Percentiles rank a stretch among this genome's conserved stretches.
Conservation (phyloP, 2,888 invertebrate species). For the Petrolisthes cinctipes region DNA sequence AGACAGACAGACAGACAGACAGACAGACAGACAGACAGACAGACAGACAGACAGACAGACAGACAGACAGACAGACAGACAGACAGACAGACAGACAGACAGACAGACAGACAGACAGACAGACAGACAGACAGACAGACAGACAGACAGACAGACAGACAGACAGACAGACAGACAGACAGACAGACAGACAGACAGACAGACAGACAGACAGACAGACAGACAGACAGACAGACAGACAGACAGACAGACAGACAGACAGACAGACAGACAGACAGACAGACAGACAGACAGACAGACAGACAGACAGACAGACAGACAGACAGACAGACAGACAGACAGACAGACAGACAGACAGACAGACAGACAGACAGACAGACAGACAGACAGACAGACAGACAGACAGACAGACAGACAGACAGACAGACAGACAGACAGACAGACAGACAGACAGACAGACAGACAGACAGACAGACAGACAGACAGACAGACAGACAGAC, state of each 20-base stretch:
- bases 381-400: slow-evolving; percentile 1
- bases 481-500: slow-evolving; percentile 1
- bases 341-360: slow-evolving; percentile 1
- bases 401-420: slow-evolving; percentile 1
- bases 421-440: slow-evolving; percentile 1
- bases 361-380: slow-evolving; percentile 1
- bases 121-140: slow-evolving; percentile 1
- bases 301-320: slow-evolving; percentile 1
- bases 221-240: slow-evolving; percentile 1
- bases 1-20: slow-evolving; percentile 1
- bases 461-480: slow-evolving; percentile 1
- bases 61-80: slow-evolving; percentile 1
- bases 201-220: slow-evolving; percentile 1
- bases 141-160: slow-evolving; percentile 1
- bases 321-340: slow-evolving; percentile 1
- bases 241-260: slow-evolving; percentile 1
- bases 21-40: slow-evolving; percentile 1
- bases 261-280: slow-evolving; percentile 1
- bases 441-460: slow-evolving; percentile 1
- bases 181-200: too few species aligned
- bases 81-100: slow-evolving; percentile 1
- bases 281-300: slow-evolving; percentile 1
- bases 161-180: slow-evolving; percentile 1
- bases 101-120: slow-evolving; percentile 1
- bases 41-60: slow-evolving; percentile 1